Evolutionary conservation across 2,797 vertebrate genomes (phyloP).

Genomic region (Bucorvus abyssinicus): DNA sequence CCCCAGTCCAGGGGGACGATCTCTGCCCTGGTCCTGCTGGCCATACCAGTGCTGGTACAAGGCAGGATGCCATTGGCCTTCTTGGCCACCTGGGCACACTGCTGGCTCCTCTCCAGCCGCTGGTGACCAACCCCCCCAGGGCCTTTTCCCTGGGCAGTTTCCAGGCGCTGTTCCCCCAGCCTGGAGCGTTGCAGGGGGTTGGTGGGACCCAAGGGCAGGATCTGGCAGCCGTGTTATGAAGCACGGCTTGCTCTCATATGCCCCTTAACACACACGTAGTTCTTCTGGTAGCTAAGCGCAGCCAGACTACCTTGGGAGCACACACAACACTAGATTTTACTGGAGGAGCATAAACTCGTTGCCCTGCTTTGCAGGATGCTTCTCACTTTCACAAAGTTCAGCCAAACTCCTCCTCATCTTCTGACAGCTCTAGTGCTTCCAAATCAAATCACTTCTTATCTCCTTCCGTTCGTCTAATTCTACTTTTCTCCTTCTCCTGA

Average conservation of each 20-base stretch:
- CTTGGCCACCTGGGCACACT: too few relatives aligned
- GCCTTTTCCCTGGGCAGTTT: too few relatives aligned
- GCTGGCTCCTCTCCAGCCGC: too few relatives aligned
- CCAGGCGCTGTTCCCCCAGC: too few relatives aligned
- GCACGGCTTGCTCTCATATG: background rate
- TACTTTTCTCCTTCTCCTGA: slow-evolving; percentile 59
- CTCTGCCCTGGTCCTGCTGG: too few relatives aligned
- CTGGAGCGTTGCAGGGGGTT: too few relatives aligned
- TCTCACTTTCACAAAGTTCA: slow-evolving; percentile 66
- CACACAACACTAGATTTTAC: background rate
- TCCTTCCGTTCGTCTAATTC: slow-evolving; percentile 60
- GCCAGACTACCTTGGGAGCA: background rate
- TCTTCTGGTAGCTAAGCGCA: background rate
- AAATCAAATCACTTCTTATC: slow-evolving; percentile 61
- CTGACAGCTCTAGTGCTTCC: slow-evolving; percentile 60
- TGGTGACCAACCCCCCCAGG: too few relatives aligned
- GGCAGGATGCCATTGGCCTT: too few relatives aligned
- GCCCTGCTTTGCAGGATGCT: slow-evolving; percentile 60
- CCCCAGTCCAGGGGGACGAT: too few relatives aligned
- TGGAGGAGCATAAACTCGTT: slow-evolving; percentile 14
- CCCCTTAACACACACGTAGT: rapidly evolving
- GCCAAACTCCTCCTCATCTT: slow-evolving; percentile 68
- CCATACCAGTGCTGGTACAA: too few relatives aligned
- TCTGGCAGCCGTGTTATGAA: background rate
- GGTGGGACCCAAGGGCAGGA: too few relatives aligned